Base-by-base conservation (phyloP, 2,113 vertebrate genomes). In the Ictidomys tridecemlineatus region DNA sequence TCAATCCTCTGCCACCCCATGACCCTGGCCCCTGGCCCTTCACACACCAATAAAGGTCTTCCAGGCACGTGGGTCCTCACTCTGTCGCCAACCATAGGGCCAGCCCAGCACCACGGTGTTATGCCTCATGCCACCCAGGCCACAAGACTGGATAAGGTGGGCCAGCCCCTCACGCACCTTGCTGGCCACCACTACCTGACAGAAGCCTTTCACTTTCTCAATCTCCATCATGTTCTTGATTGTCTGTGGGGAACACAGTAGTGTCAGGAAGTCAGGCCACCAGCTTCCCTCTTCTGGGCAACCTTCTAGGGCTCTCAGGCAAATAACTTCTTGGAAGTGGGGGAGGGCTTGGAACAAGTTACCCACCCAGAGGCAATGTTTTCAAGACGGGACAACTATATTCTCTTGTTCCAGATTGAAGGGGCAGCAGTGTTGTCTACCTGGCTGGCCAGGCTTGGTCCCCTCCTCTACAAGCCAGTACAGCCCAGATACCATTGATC, bases 161-260 rank as follows among this genome's bases (percentile, higher is more conserved):
- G 99, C 99, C 74, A 99, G 99, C 61, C 99, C 99, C 86, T 99
- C 99, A 2, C 99, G 98, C 80, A 99, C 99, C 97, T 99, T 99
- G 86, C 98, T 98, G 65, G 99, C 99, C 79, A 99, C 99, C 70
- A 99, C 99, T 0, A 99, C 99, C 98, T 99, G 99, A 98, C 99
- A 99, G 98, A 99, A 99, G 89, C 99, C 99, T 97, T 99, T 99
- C 28, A 99, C 99, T 89, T 99, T 99, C 98, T 99, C 99, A 65
- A 99, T 99, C 93, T 99, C 99, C 99, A 99, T 99, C 99, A 99
- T 99, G 96, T 99, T 99, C 98, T 99, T 99, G 95, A 99, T 99
- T 34, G 99, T 99, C 99, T 99, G 98, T 32, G 70, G 95, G 74
- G 77, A 96, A 78, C 39, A 97, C 10, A 91, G 32, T 34, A 51